Conservation (phyloP, 2,888 invertebrate genomes). For the Ophonus ardosiacus region DNA sequence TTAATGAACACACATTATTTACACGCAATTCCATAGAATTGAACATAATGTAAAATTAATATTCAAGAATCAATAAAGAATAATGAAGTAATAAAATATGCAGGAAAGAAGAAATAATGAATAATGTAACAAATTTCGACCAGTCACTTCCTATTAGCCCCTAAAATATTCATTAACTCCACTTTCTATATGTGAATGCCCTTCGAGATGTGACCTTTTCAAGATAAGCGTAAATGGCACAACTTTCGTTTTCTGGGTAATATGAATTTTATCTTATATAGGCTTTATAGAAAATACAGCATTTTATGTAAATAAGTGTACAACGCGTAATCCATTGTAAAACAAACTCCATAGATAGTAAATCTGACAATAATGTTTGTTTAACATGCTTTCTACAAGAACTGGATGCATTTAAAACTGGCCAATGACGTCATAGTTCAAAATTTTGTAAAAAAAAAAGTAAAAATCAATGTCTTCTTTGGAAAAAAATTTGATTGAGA, state of each 20-base stretch:
- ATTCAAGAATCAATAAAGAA: background rate
- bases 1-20: background rate
- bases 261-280: background rate
- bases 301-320: too few species aligned
- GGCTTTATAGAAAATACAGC: too few species aligned
- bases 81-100: constrained; percentile 3
- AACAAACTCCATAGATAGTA: too few species aligned
- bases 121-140: background rate
- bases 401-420: too few species aligned
- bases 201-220: background rate
- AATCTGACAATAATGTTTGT: too few species aligned
- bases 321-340: too few species aligned
- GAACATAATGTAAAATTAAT: background rate
- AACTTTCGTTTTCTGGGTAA: background rate
- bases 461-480: too few species aligned
- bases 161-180: background rate
- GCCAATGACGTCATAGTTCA: too few species aligned
- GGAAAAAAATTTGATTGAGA: too few species aligned
- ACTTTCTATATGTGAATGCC: background rate
- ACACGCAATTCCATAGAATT: background rate
- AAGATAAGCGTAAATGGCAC: background rate
- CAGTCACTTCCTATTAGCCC: background rate
- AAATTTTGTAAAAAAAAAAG: too few species aligned
- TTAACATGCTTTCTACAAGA: too few species aligned
- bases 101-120: background rate